Evolutionary conservation across 2,113 vertebrate species (phyloP).

Genomic region (Mungos mungo): DNA sequence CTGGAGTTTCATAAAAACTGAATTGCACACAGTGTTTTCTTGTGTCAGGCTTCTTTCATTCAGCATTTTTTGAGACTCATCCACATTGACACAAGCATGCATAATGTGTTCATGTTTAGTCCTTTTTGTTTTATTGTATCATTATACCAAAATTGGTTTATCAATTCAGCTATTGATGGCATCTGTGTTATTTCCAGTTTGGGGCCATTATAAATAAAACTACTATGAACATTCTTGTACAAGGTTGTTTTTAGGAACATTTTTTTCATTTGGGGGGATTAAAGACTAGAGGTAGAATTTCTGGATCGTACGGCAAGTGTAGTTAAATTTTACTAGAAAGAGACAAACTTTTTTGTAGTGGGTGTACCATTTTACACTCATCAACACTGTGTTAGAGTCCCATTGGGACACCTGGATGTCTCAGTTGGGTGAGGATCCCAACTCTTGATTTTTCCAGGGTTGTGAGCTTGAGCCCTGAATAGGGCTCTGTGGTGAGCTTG

Average conservation of each 20-base stretch:
- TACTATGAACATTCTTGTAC: neutral
- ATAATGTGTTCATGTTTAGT: neutral
- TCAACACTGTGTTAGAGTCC: neutral
- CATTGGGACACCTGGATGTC: no score
- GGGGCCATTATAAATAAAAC: neutral
- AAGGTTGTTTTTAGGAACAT: neutral
- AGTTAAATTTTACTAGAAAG: neutral
- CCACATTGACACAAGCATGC: neutral
- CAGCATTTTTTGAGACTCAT: neutral
- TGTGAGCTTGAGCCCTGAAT: no score
- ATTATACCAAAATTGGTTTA: neutral
- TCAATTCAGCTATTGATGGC: neutral
- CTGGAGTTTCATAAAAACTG: neutral
- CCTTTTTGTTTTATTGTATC: neutral
- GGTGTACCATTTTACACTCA: neutral
- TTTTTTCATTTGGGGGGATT: neutral
- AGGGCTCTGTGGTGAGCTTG: no score
- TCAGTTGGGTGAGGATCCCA: no score
- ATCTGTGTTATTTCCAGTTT: neutral
- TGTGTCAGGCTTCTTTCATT: neutral
- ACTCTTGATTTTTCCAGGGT: no score
- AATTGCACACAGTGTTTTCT: neutral
- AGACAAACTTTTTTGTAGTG: neutral
- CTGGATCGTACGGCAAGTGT: neutral
- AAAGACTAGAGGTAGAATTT: neutral